Conservation (phyloP, 1,140 invertebrate species). For the Magallana gigas region DNA sequence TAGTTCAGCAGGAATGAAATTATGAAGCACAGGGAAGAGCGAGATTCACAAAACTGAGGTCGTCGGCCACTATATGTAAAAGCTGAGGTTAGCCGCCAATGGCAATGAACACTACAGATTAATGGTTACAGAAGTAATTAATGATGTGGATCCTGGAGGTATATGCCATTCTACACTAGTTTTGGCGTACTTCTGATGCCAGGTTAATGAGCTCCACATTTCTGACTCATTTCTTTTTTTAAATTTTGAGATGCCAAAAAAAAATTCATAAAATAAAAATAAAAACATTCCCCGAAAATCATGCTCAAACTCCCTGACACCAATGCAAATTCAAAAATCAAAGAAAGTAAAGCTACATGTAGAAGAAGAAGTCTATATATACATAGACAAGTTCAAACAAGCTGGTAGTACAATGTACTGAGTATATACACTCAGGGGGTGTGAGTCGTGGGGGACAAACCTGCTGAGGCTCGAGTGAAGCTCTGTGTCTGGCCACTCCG, state of each 20-base stretch:
- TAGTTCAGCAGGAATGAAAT: too few relatives aligned
- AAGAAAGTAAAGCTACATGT: neutral
- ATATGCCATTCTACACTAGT: neutral
- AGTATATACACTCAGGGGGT: constrained; percentile 20
- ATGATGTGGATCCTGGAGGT: neutral
- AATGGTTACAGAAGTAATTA: neutral
- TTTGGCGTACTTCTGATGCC: neutral
- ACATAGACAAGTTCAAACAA: constrained; percentile 4
- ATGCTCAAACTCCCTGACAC: constrained; percentile 26
- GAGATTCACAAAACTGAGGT: too few relatives aligned
- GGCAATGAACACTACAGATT: constrained; percentile 5
- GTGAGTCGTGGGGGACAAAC: constrained; percentile 22
- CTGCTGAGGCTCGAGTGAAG: constrained; percentile 9
- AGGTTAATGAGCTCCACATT: constrained; percentile 1
- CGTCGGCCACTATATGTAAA: too few relatives aligned
- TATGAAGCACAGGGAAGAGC: too few relatives aligned
- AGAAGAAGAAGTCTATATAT: neutral
- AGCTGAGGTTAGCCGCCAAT: neutral
- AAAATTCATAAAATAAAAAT: constrained; percentile 1
- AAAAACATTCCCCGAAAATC: neutral
- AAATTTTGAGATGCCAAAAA: neutral
- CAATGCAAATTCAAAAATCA: constrained; percentile 15
- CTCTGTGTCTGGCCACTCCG: constrained; percentile 16
- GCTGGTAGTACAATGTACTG: neutral
- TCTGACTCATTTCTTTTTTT: neutral